Evolutionary conservation across 2,888 invertebrate genomes (phyloP), one percentile per base, ranked within the genome.

Genomic region (Zele albiditarsus): DNA sequence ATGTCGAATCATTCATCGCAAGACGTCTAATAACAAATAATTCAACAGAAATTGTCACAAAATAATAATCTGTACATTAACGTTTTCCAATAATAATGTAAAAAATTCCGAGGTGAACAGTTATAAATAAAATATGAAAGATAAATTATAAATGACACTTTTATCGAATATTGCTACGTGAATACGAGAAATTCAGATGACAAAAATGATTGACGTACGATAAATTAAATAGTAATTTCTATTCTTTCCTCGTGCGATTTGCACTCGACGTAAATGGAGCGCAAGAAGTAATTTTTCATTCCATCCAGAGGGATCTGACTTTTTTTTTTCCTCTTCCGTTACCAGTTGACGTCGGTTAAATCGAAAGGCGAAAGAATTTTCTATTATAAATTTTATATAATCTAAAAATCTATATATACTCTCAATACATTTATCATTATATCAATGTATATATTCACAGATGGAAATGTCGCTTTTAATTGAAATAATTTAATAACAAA

Each of bases 241-340:
- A 31, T 31, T 57, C 31, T 69, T 57, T 70, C 23, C 14, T 60
- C 23, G 23, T 31, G 23, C 38, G 58, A 53, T 33, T 49, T 60
- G 38, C 42, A 23, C 70, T 58, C 20, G 70, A 58, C 70, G 58
- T 57, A 70, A 70, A 71, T 62, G 42, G 62, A 71, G 62, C 42
- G 60, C 20, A 20, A 71, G n/a, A 57, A 57, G 71, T 71, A 71
- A 71, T 71, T 71, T 71, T 71, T 71, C 71, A 71, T 60, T 71
- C 31, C 27, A 62, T 20, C 20, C 33, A 38, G 31, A 58, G 33
- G 10, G 20, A 53, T 20, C n/a, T 10, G 20, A 69, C 58, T 25
- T 58, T 23, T 67, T 23, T 42, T 53, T 20, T 57, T 53, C 8
- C 20, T 20, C 8, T 53, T 53, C 20, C n/a, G 10, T 20, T 53